Conservation (phyloP, 2,888 invertebrate genomes). For the Laspeyria flexula region DNA sequence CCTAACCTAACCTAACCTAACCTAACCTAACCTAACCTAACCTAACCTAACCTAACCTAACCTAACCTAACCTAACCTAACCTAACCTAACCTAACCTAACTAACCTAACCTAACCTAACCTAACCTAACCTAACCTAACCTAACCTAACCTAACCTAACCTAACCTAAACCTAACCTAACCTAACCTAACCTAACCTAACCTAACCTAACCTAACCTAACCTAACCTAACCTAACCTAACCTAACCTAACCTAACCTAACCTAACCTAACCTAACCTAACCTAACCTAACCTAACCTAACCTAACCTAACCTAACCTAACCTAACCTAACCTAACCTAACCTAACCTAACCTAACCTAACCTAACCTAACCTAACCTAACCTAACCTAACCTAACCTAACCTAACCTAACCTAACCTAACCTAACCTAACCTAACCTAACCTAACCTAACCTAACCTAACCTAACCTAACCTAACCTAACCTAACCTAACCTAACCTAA, state of each 20-base stretch:
- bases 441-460: slow-evolving; percentile 9
- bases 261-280: slow-evolving; percentile 14
- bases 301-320: slow-evolving; percentile 14
- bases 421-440: slow-evolving; percentile 1
- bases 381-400: slow-evolving; percentile 11
- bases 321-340: slow-evolving; percentile 14
- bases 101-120: slow-evolving; percentile 5
- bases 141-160: slow-evolving; percentile 8
- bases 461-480: slow-evolving; percentile 14
- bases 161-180: slow-evolving; percentile 13
- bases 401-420: slow-evolving; percentile 11
- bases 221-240: slow-evolving; percentile 14
- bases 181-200: neutral
- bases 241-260: slow-evolving; percentile 14
- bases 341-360: slow-evolving; percentile 10
- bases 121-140: slow-evolving; percentile 5
- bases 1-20: slow-evolving; percentile 13
- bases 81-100: slow-evolving; percentile 14
- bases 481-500: slow-evolving; percentile 14
- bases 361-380: slow-evolving; percentile 7
- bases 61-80: slow-evolving; percentile 13
- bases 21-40: slow-evolving; percentile 13
- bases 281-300: slow-evolving; percentile 9
- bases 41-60: slow-evolving; percentile 14
- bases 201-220: slow-evolving; percentile 9